A percentile compares a stretch with the other conserved stretches of the same genome.
These are phyloP conservation scores for Pristionchus japonicus DNA, from an alignment of 2,888 invertebrate species.

Conservation along the genomic window DNA sequence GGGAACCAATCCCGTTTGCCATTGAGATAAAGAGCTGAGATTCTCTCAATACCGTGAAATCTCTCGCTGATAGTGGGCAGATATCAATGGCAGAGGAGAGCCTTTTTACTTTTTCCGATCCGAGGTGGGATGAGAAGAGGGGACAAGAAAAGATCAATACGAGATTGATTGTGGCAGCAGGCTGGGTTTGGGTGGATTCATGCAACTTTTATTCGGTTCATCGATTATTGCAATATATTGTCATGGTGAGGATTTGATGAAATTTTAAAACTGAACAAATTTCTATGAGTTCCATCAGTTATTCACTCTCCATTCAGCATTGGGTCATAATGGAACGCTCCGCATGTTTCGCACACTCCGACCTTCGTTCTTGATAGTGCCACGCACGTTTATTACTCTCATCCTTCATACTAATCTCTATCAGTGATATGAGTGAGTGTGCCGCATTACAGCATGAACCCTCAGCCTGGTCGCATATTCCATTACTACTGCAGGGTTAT, in stretches of 20 bases:
- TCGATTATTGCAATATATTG: background rate
- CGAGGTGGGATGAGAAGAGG: background rate
- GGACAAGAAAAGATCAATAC: background rate
- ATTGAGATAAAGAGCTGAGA: background rate
- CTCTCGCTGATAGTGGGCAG: background rate
- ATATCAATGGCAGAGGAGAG: background rate
- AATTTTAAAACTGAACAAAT: background rate
- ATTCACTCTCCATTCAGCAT: no score
- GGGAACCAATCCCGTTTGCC: conserved; percentile 30
- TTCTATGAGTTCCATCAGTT: background rate
- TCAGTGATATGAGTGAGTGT: conserved; percentile 9
- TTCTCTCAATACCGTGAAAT: background rate
- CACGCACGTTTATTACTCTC: background rate
- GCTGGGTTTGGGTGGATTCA: background rate
- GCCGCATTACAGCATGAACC: background rate
- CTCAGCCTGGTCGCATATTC: background rate
- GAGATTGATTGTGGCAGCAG: background rate
- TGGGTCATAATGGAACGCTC: background rate
- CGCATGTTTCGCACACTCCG: background rate
- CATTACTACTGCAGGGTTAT: background rate
- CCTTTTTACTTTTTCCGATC: background rate
- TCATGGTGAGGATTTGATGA: background rate
- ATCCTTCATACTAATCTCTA: background rate
- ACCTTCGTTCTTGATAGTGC: background rate
- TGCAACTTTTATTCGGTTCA: background rate